Base-by-base conservation (phyloP, 2,113 vertebrate species). In the Zingel zingel region DNA sequence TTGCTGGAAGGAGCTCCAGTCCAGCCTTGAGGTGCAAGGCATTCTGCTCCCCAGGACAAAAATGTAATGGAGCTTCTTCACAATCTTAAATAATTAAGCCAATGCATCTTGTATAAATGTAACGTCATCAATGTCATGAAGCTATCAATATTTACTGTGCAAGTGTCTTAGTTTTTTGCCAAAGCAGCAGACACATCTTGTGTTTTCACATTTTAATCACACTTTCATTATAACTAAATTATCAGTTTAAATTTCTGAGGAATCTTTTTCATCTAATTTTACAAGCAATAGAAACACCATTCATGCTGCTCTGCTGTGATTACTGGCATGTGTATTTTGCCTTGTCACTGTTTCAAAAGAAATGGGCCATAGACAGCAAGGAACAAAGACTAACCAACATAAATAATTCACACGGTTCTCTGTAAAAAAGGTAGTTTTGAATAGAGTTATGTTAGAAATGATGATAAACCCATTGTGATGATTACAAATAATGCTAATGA, bases 1-100 rank as follows among this genome's bases (percentile, higher is more conserved):
- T 77, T 70, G 87, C 88, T 91, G 84, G 59, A 82, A 78, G 81
- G 81, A 69, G 81, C 77, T 91, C 70, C 68, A 64, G 65, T 82
- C 61, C 78, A 66, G 73, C 39, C 76, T 76, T 50, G 64, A 82
- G 81, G 83, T 83, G 54, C 51, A 79, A 82, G 54, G 65, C 77
- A 56, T 78, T 74, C 50, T 72, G 67, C 69, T 69, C 63, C 62
- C 21, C 6, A 27, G 33, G 47, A 75, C 69, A 64, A 74, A 75
- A 67, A 82, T 78, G 53, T 81, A 81, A 83, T 65, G 23, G 71
- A 80, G 66, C 69, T 74, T 75, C 48, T 53, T 58, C 63, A 27
- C 59, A 67, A 15, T 78, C 16, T 47, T 33, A 61, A 86, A 80
- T 90, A 61, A 76, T 76, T 67, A 77, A 83, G 83, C 64, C 33